Conservation (phyloP, 2,113 vertebrate genomes). For the Microcebus griseorufus region DNA sequence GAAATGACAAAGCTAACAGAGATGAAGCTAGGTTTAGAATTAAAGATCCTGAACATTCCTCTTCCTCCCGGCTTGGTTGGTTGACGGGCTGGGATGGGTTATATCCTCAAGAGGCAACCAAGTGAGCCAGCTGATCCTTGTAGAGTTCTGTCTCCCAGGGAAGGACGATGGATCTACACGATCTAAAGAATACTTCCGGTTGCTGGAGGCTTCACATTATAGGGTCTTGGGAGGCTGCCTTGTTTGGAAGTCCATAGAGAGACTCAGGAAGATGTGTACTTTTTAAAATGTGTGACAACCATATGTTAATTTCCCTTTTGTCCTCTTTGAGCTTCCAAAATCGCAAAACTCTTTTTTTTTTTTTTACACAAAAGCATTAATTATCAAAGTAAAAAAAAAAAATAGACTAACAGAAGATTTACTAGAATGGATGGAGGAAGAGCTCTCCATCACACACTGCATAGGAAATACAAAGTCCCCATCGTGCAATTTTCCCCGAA, state of each 20-base stretch:
- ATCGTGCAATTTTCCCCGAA: not conserved
- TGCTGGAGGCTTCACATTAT: not conserved
- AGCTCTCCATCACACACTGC: not conserved
- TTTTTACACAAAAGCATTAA: slow-evolving; percentile 17
- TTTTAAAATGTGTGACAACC: not conserved
- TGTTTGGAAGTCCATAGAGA: not conserved
- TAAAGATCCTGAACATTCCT: not conserved
- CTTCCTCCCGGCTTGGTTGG: not conserved
- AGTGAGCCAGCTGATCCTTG: not conserved
- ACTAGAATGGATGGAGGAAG: not conserved
- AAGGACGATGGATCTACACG: not conserved
- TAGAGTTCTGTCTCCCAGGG: not conserved
- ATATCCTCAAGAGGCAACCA: not conserved
- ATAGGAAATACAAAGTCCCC: not conserved
- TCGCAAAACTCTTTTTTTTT: slow-evolving; percentile 13
- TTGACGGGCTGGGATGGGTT: not conserved
- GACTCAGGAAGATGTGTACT: not conserved
- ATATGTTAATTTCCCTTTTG: not conserved
- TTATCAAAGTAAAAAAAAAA: not conserved
- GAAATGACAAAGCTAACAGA: not conserved
- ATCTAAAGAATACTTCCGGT: not conserved
- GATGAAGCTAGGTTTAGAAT: not conserved
- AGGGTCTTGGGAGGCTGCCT: not conserved
- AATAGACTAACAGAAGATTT: not conserved
- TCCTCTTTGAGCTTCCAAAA: not conserved